Conservation (phyloP, 2,888 invertebrate species). For the Eulithis prunata region DNA sequence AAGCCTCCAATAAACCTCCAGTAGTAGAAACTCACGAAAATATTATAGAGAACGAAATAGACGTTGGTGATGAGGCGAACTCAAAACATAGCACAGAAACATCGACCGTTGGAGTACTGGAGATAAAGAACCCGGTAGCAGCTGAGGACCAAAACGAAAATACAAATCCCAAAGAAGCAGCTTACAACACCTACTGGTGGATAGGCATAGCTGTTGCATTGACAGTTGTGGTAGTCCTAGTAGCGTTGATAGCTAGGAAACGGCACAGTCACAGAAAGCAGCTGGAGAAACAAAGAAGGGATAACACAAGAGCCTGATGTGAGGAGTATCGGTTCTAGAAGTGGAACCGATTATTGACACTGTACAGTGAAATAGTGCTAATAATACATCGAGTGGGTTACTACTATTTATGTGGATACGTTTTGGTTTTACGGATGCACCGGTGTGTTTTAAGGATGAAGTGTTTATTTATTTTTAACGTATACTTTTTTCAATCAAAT, state of each 20-base stretch:
- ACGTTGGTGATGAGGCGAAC: conserved; percentile 59
- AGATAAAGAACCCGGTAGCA: conserved; percentile 72
- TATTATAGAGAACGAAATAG: conserved; percentile 63
- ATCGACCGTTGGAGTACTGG: conserved; percentile 76
- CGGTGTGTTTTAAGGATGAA: conserved; percentile 14
- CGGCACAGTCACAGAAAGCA: conserved; percentile 80
- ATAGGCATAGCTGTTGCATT: conserved; percentile 77
- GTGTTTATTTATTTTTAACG: conserved; percentile 12
- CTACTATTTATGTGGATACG: conserved; percentile 26
- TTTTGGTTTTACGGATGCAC: conserved; percentile 5
- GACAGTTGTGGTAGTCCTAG: conserved; percentile 67
- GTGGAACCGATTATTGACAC: conserved; percentile 64
- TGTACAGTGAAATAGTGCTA: conserved; percentile 69
- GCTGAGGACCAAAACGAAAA: conserved; percentile 60
- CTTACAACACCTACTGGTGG: conserved; percentile 80
- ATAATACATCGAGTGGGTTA: conserved; percentile 44
- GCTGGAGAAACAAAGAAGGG: conserved; percentile 75
- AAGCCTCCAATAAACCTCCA: conserved; percentile 34
- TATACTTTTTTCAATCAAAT: conserved; percentile 36
- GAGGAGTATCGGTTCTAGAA: conserved; percentile 82
- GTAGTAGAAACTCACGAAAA: conserved; percentile 47
- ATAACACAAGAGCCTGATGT: conserved; percentile 77
- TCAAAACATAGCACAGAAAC: conserved; percentile 64
- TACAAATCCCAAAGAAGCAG: conserved; percentile 66
- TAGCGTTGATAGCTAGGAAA: conserved; percentile 77